phyloP scores from a whole-genome alignment of 2,888 invertebrate genomes.

The Ophraella communa region DNA sequence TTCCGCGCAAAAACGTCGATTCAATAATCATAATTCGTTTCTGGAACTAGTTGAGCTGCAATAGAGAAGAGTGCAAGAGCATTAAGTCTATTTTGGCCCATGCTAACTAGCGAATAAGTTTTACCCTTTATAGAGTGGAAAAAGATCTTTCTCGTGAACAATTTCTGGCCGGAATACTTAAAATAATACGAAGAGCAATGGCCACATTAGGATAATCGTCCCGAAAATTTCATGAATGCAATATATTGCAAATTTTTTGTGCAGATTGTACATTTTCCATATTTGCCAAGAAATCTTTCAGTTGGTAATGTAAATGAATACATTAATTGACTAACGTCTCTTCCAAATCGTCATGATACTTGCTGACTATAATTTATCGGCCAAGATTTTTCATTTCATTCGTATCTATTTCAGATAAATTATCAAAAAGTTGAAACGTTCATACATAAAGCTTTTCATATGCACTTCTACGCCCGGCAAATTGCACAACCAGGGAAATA shows the following conservation, averaged over 20 bases:
- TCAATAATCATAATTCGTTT: slow-evolving; percentile 17
- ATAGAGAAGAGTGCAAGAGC: slow-evolving; percentile 14
- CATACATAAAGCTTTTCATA: no score
- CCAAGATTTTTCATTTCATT: no score
- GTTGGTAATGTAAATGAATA: not conserved
- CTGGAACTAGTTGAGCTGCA: slow-evolving; percentile 15
- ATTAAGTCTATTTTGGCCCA: slow-evolving; percentile 21
- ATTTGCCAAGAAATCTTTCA: not conserved
- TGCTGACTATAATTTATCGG: no score
- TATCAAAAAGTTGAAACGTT: no score
- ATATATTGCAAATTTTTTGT: slow-evolving; percentile 18
- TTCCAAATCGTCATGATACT: no score
- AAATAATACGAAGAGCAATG: slow-evolving; percentile 13
- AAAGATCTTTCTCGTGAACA: slow-evolving; percentile 20
- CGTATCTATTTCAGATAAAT: no score
- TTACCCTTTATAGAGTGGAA: slow-evolving; percentile 16
- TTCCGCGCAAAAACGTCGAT: not conserved
- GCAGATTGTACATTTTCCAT: slow-evolving; percentile 4
- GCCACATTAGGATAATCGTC: not conserved
- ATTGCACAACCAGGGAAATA: no score
- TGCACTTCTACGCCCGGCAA: no score
- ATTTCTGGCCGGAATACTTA: no score
- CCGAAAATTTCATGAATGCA: slow-evolving; percentile 13
- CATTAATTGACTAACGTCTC: not conserved
- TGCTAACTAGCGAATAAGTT: slow-evolving; percentile 2